Conservation (phyloP, 2,113 vertebrate genomes). For the Microcebus murinus region DNA sequence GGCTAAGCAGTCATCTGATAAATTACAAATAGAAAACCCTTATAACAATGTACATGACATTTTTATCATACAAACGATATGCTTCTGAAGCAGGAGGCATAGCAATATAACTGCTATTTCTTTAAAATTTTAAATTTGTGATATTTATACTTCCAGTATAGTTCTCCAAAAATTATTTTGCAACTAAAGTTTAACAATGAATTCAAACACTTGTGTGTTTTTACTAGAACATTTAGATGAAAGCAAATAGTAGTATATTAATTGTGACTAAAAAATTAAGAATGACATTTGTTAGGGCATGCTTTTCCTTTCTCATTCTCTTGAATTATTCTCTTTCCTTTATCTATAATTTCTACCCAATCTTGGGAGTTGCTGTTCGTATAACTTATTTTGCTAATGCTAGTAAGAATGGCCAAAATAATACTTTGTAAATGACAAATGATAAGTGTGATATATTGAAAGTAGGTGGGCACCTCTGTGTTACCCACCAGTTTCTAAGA, state of each 20-base stretch:
- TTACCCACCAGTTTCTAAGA: background rate
- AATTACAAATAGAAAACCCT: background rate
- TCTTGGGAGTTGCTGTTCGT: background rate
- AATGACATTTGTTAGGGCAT: background rate
- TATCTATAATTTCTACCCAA: background rate
- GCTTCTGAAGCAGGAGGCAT: background rate
- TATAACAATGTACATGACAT: background rate
- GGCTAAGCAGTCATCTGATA: background rate
- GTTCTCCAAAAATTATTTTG: background rate
- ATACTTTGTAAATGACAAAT: background rate
- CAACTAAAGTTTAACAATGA: conserved; percentile 26
- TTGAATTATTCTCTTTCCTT: background rate
- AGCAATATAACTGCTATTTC: background rate
- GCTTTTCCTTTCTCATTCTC: background rate
- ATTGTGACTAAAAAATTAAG: conserved; percentile 17
- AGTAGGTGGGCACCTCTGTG: background rate
- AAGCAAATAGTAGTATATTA: background rate
- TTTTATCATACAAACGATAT: background rate
- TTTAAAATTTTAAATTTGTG: conserved; percentile 2
- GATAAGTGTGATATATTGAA: background rate
- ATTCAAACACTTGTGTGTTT: background rate
- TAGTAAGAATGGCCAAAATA: background rate
- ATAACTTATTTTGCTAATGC: conserved; percentile 11
- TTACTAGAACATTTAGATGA: background rate
- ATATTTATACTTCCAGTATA: background rate